These are phyloP conservation scores for Vanessa atalanta DNA, from an alignment of 1,140 invertebrate species.

Conservation along the genomic window DNA sequence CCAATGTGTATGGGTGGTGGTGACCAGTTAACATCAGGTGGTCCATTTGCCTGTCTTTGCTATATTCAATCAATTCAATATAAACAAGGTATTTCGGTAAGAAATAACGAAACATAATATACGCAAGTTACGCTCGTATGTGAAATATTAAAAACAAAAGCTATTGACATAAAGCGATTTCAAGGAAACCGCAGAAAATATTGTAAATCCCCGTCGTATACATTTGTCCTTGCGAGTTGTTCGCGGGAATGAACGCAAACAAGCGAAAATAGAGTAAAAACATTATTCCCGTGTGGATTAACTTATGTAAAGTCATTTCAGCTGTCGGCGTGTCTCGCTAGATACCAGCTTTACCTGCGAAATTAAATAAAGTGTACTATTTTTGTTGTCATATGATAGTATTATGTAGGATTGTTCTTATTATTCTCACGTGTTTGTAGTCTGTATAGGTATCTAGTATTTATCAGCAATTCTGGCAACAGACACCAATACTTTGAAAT, in stretches of 20 bases:
- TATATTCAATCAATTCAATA: too few species aligned
- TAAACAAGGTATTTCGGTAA: too few species aligned
- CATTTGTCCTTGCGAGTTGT: conserved; percentile 3
- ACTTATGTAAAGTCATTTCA: conserved; percentile 20
- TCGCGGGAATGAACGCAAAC: conserved; percentile 15
- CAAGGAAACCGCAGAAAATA: conserved; percentile 1
- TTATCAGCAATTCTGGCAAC: too few species aligned
- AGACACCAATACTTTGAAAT: too few species aligned
- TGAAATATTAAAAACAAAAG: conserved; percentile 1
- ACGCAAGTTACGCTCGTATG: background rate
- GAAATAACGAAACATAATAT: background rate
- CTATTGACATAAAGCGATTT: background rate
- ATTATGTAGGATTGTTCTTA: background rate
- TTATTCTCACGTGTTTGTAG: background rate
- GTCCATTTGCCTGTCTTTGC: too few species aligned
- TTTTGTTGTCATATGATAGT: background rate
- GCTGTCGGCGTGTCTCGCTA: conserved; percentile 13
- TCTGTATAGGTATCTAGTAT: too few species aligned
- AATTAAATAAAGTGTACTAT: conserved; percentile 9
- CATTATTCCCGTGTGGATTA: conserved; percentile 14
- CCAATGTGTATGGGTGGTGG: too few species aligned
- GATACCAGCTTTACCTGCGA: conserved; percentile 9
- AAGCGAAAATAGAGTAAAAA: conserved; percentile 21
- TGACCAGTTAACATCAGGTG: too few species aligned
- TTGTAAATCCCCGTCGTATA: conserved; percentile 4